Evolutionary conservation across 2,888 invertebrate species (phyloP).

Genomic region (Salpingus planirostris): DNA sequence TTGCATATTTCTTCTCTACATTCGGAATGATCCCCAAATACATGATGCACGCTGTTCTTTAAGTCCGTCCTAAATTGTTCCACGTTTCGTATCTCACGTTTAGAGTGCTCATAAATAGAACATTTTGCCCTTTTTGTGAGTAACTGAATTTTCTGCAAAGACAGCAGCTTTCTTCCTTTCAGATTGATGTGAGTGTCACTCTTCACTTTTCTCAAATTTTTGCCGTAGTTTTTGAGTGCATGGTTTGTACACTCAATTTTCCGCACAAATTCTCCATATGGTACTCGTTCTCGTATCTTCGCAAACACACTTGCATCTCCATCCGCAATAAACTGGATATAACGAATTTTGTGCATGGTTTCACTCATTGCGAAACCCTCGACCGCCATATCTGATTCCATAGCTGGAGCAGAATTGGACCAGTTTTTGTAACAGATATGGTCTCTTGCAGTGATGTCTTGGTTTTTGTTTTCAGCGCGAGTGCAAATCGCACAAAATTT

Average conservation of each 20-base stretch:
- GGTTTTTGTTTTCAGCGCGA: constrained; percentile 8
- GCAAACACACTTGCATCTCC: constrained; percentile 17
- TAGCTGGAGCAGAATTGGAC: constrained; percentile 16
- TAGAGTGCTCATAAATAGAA: constrained; percentile 19
- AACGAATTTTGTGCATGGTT: constrained; percentile 13
- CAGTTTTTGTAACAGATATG: constrained; percentile 19
- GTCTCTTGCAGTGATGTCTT: not conserved
- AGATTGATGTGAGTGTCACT: constrained; percentile 12
- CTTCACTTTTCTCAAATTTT: constrained; percentile 13
- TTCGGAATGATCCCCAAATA: constrained; percentile 1
- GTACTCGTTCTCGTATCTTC: constrained; percentile 15
- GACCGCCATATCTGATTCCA: constrained; percentile 18
- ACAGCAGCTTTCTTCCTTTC: constrained; percentile 12
- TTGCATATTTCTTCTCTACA: not conserved
- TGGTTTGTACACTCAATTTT: constrained; percentile 21
- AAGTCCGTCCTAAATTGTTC: constrained; percentile 6
- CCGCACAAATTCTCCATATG: constrained; percentile 16
- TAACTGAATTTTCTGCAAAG: not conserved
- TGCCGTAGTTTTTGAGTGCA: constrained; percentile 19
- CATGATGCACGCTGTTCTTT: constrained; percentile 5
- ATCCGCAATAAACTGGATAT: constrained; percentile 15
- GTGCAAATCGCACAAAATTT: constrained; percentile 19
- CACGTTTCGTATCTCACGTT: constrained; percentile 1
- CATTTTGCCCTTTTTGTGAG: constrained; percentile 12
- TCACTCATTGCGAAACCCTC: constrained; percentile 17